Evolutionary conservation across 37 sponge, comb jelly and placozoan genomes (phyloP), one percentile per base, ranked within the genome.

Genomic region (Geodia barretti): DNA sequence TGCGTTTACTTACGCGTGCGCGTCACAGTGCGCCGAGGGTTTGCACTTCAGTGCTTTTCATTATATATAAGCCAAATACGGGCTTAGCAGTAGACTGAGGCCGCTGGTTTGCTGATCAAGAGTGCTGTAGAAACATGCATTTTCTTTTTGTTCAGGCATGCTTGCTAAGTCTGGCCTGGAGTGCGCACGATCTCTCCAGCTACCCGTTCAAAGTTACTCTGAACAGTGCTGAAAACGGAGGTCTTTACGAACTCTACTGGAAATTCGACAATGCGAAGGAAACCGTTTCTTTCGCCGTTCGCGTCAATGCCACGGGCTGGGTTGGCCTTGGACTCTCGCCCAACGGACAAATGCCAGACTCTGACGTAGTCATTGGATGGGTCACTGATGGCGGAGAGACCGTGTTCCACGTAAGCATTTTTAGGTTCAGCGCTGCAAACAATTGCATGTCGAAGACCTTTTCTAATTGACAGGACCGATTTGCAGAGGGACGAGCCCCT

Each of bases 291-390:
- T 86, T 87, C 69, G 88, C 88, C 38, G 88, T 87, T 42, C 66
- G 80, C 26, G 88, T 87, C 24, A 67, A 69, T 1, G 81, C n/a
- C 39, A 87, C 81, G 24, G 88, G 88, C 7, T 87, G 88, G 88
- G 71, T 87, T 38, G 90, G 90, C 42, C 75, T 90, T 39, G 90
- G 90, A 5, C 29, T 90, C 28, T 90, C 90, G 1, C 90, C 90
- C 29, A 84, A 73, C 31, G 90, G 90, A 73, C 76, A 64, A n/a
- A 90, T 90, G 90, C 70, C 76, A 11, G 70, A 64, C 19, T 79
- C 86, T 40, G 90, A 90, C 76, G 75, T 90, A 0, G 64, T 90
- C 21, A 84, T 84, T 1, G 90, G 90, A 30, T 90, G 90, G 90
- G 85, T 90, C 19, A 64, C 24, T 47, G 60, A 2, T 30, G 54